Evolutionary conservation across 2,888 invertebrate species (phyloP), one percentile per base, ranked within the genome.

Genomic region (Fragum sueziense): DNA sequence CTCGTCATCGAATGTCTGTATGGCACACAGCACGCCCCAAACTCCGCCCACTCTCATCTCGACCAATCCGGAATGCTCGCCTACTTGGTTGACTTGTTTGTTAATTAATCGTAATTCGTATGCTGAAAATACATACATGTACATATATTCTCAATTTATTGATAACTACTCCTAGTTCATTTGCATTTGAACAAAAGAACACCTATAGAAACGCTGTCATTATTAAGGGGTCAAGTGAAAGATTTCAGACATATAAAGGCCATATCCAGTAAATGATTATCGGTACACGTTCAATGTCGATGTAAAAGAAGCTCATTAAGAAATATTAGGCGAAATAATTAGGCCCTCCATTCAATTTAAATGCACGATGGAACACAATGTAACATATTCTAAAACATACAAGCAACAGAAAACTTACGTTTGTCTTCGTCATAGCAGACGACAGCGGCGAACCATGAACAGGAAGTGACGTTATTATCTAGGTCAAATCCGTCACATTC

Each of bases 11-110:
- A 79, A 80, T 37, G 67, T 71, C 34, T 71, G 57, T 1, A 79
- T 71, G 2, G 74, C 84, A 76, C 84, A 84, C 34, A 84, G 62
- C 34, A 78, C 57, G 33, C 84, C 76, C 84, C 84, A 84, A 25
- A 74, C 68, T 29, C 74, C 79, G 37, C 73, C 79, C 51, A 84
- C 62, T 52, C 65, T 73, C 72, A 84, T 84, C 52, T 84, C 80
- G 4, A 84, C 78, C 74, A 80, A 71, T n/a, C 84, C 84, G 0
- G 80, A 76, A 34, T 80, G 57, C 11, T 57, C 59, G 17, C 29
- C n/a, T 4, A 62, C 25, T 31, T 80, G 57, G 3, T 57, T 59
- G 17, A 27, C n/a, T 11, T 69, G 31, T 0, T 71, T 78, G 59
- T 76, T 76, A 14, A 79, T 68, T 1, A 84, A 74, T 0, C 84